Conservation (phyloP, 2,113 vertebrate species). For the Heterochromis multidens region DNA sequence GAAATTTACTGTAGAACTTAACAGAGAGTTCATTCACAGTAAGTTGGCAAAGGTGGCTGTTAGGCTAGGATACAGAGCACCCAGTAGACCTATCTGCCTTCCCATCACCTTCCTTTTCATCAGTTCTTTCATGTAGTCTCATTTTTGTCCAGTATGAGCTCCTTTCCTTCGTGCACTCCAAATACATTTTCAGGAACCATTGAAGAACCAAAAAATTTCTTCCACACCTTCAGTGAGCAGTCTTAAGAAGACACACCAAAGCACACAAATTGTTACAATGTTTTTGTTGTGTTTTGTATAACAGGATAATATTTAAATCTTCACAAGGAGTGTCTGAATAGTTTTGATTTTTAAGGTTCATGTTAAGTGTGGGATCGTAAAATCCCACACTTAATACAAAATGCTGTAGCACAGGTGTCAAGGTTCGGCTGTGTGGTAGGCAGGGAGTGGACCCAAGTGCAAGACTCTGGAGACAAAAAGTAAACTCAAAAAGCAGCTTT, state of each 20-base stretch:
- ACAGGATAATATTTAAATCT: background rate
- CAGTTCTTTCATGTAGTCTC: background rate
- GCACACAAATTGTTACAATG: no score
- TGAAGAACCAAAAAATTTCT: background rate
- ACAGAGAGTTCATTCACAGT: slow-evolving; percentile 49
- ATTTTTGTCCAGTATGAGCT: background rate
- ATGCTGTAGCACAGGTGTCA: no score
- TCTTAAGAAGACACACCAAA: no score
- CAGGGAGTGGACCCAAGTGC: no score
- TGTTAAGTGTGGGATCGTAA: no score
- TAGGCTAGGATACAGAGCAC: background rate
- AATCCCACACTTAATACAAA: background rate
- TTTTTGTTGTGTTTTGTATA: no score
- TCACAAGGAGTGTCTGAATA: background rate
- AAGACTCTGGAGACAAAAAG: no score
- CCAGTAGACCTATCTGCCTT: background rate
- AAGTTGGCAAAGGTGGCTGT: slow-evolving; percentile 1
- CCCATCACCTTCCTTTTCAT: background rate
- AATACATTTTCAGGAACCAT: background rate
- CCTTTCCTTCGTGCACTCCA: background rate
- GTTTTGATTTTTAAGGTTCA: background rate
- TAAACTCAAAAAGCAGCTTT: no score
- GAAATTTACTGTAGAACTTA: slow-evolving; percentile 16
- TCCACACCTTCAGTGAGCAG: background rate
- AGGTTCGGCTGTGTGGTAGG: no score